Base-by-base conservation (phyloP, 2,797 vertebrate genomes). In the Clarias pachynema region DNA sequence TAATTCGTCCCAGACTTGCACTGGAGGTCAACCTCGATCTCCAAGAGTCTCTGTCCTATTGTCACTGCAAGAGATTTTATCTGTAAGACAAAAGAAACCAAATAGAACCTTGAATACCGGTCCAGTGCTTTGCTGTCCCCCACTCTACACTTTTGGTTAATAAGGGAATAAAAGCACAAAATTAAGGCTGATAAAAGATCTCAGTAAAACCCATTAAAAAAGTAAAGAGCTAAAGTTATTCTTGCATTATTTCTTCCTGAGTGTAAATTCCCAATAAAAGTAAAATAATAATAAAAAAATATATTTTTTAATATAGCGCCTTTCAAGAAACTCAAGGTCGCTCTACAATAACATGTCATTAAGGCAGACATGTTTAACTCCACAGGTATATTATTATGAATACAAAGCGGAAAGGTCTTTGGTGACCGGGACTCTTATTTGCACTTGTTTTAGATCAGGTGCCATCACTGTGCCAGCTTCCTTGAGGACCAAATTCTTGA, bases 41-140 rank as follows among this genome's bases (percentile, higher is more conserved):
- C 88, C 66, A 93, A 84, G 78, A 97, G 77, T 66, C 92, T 93
- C 79, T 93, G 89, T 20, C 95, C 96, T 93, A 97, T 93, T 87
- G 91, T 94, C 88, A 94, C 87, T 40, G 96, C 87, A 68, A 97
- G 81, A 68, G 89, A 86, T 83, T 96, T 94, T 84, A 96, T 93
- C 97, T 97, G 91, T 82, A 88, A 88, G 66, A 12, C 5, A 82
- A 83, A 87, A 31, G 57, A 66, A 66, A 74, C 62, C 63, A 84
- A 80, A 49, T 26, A 84, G 8, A 81, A 37, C 10, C 49, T 5
- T 57, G 16, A 59, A 15, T 65, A 26, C 56, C 59, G 62, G 74
- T 69, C 49, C 57, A 69, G 40, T 29, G 16, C 34, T 63, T 62
- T 63, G 22, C 37, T 65, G 6, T 10, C 26, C 8, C 8, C 15